Base-by-base conservation (phyloP, 2,113 vertebrate species). In the Pimephales promelas region DNA sequence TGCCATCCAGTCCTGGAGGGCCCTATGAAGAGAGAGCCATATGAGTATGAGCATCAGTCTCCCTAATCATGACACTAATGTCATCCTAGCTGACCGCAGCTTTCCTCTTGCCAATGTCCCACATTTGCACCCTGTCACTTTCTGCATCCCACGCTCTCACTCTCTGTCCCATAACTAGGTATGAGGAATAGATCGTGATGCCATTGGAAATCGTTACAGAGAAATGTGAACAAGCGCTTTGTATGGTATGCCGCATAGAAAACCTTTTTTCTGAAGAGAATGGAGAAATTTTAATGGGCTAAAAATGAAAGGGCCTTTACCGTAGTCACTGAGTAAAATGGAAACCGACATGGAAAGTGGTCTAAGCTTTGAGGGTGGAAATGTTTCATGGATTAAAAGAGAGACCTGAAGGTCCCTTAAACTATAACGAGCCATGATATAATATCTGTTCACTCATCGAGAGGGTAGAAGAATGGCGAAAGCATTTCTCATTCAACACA, bases 141-240 rank as follows among this genome's bases (percentile, higher is more conserved):
- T 74, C 79, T 81, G 84, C 43, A 24, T 62, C 81, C 61, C 49
- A 40, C 26, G 4, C 8, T 9, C 59, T 79, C 16, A 1, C 22
- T 74, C 57, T 11, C 77, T 70, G 59, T 72, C 81, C 45, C 24
- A 56, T 90, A 93, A 92, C 87, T 88, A 90, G 86, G 86, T 90
- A 90, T 92, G 91, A 92, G 86, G 89, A 90, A 93, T 91, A 86
- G 90, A 92, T 87, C 84, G 87, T 89, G 90, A 89, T 86, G 75
- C 87, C 90, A 92, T 90, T 91, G 91, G 88, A 93, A 93, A 93
- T 91, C 90, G 83, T 91, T 94, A 89, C 85, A 81, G 87, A 87
- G 79, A 90, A 90, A 92, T 90, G 90, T 91, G 89, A 89, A 92
- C 91, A 89, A 88, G 87, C 13, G 22, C 57, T 78, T 88, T 88